Conservation (phyloP, 1,140 invertebrate species). For the Pissodes strobi region DNA sequence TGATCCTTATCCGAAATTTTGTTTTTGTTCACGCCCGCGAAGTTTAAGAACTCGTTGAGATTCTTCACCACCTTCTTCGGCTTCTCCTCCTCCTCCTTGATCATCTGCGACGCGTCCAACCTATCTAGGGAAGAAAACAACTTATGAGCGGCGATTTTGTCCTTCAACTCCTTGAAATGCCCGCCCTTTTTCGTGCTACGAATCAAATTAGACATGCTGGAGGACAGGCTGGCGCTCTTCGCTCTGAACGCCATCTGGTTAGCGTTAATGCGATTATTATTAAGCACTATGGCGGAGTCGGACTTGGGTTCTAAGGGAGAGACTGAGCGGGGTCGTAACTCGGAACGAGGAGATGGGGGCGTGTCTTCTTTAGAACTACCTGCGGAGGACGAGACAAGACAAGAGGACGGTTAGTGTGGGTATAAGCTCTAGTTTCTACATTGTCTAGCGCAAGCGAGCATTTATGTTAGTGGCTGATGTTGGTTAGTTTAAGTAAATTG, state of each 20-base stretch:
- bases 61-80: slow-evolving; percentile 74
- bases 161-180: slow-evolving; percentile 61
- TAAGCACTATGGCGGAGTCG: slow-evolving; percentile 50
- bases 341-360: slow-evolving; percentile 32
- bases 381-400: neutral
- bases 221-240: slow-evolving; percentile 47
- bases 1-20: slow-evolving; percentile 52
- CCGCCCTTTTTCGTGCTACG: slow-evolving; percentile 54
- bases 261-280: slow-evolving; percentile 47
- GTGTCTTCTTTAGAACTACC: slow-evolving; percentile 10
- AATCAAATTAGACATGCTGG: slow-evolving; percentile 53
- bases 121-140: slow-evolving; percentile 62
- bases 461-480: no score
- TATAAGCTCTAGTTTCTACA: neutral
- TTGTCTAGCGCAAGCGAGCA: neutral
- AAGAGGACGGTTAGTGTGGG: neutral
- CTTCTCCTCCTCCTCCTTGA: slow-evolving; percentile 49
- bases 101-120: slow-evolving; percentile 52
- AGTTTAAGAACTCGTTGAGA: slow-evolving; percentile 82
- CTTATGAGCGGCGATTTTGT: slow-evolving; percentile 57
- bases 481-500: no score
- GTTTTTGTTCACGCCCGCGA: slow-evolving; percentile 69
- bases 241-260: slow-evolving; percentile 43
- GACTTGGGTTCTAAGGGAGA: slow-evolving; percentile 53
- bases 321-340: slow-evolving; percentile 47